phyloP scores from a whole-genome alignment of 1,140 invertebrate genomes.

The Lycorma delicatula region DNA sequence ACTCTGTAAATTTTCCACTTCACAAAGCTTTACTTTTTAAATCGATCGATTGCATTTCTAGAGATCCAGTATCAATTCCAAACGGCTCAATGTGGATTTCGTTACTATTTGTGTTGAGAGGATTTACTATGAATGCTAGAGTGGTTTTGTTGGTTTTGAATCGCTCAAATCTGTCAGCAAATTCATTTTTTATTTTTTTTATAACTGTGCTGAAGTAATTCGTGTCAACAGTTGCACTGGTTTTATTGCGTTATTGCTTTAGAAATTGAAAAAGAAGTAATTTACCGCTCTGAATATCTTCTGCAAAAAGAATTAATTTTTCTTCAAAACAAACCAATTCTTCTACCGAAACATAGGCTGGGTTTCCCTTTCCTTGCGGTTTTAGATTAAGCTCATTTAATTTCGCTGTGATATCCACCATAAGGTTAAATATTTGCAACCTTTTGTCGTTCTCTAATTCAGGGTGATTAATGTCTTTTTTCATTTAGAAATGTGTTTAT shows the following conservation, averaged over 20 bases:
- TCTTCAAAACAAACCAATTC: conserved; percentile 15
- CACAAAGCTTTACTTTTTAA: too few relatives aligned
- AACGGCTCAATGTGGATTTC: conserved; percentile 27
- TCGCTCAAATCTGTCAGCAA: conserved; percentile 28
- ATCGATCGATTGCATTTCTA: too few relatives aligned
- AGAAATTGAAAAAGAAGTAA: conserved; percentile 12
- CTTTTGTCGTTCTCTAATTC: conserved; percentile 31
- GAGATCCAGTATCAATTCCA: conserved; percentile 23
- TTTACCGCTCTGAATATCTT: conserved; percentile 14
- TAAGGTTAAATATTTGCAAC: conserved; percentile 33
- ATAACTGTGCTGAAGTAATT: conserved; percentile 28
- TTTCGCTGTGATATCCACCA: conserved; percentile 30
- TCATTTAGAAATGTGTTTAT: conserved; percentile 30
- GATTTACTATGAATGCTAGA: conserved; percentile 30
- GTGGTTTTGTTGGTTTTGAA: conserved; percentile 31
- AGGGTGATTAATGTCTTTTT: conserved; percentile 29
- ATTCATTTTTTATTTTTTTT: conserved; percentile 30
- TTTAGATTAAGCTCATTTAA: conserved; percentile 34
- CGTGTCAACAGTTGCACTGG: conserved; percentile 32
- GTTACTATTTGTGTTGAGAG: conserved; percentile 29
- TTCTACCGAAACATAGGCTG: conserved; percentile 21
- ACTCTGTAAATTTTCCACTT: conserved; percentile 26
- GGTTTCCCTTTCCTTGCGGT: conserved; percentile 30
- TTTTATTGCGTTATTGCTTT: conserved; percentile 42
- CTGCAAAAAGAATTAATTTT: conserved; percentile 15